Conservation (phyloP, 2,797 vertebrate genomes). For the Chelon auratus region DNA sequence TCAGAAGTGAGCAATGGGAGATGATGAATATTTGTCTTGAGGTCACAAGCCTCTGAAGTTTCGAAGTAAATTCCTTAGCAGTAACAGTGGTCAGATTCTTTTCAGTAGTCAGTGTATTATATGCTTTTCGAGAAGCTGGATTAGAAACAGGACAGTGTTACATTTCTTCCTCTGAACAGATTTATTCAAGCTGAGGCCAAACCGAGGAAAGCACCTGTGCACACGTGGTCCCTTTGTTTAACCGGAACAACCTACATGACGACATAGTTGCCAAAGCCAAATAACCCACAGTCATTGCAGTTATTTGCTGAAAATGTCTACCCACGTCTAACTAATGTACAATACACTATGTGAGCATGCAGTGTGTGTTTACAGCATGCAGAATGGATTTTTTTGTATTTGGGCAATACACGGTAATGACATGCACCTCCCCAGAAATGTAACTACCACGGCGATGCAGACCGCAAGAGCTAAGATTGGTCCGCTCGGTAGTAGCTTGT, state of each 20-base stretch:
- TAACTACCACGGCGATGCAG: too few relatives aligned
- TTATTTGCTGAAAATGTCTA: not conserved
- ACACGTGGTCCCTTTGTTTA: not conserved
- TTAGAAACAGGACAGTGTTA: constrained; percentile 30
- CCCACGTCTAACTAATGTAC: not conserved
- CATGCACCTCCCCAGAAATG: too few relatives aligned
- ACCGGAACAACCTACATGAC: too few relatives aligned
- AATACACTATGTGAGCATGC: not conserved
- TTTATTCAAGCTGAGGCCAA: constrained; percentile 14
- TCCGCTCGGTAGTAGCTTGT: too few relatives aligned
- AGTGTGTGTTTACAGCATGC: not conserved
- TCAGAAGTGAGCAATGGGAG: constrained; percentile 11
- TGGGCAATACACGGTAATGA: not conserved
- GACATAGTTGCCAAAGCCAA: too few relatives aligned
- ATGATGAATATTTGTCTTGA: constrained; percentile 1
- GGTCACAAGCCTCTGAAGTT: constrained; percentile 8
- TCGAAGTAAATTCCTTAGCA: constrained; percentile 1
- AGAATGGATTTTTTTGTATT: not conserved
- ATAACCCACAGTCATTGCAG: too few relatives aligned
- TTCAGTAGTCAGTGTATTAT: constrained; percentile 11
- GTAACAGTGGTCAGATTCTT: not conserved
- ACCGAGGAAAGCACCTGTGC: not conserved
- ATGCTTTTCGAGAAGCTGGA: constrained; percentile 32
- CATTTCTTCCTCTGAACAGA: constrained; percentile 22
- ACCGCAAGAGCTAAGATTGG: too few relatives aligned